Percentiles rank a stretch among this genome's conserved stretches.
Evolutionary conservation across 2,113 vertebrate genomes (phyloP).

Genomic region (Erinaceus europaeus): DNA sequence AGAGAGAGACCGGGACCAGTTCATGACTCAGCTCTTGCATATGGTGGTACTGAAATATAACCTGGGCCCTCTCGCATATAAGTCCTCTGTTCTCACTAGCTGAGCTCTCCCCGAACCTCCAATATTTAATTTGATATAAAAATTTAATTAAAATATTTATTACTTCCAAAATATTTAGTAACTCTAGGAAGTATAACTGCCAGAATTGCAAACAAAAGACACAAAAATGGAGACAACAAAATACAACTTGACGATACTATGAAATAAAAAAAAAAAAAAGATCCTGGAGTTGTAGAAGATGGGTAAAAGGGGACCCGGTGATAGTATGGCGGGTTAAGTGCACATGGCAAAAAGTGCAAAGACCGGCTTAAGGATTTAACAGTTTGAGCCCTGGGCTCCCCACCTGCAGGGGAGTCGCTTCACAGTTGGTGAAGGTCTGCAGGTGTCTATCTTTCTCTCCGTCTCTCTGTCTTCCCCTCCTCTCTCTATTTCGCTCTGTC

Average conservation of each 20-base stretch:
- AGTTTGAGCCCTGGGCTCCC: neutral
- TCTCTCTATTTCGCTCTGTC: too few species aligned
- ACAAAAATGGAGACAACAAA: neutral
- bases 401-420: too few species aligned
- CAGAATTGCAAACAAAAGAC: neutral
- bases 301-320: neutral
- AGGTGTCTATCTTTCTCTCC: too few species aligned
- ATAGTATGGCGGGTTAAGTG: neutral
- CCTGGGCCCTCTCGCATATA: too few species aligned
- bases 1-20: too few species aligned
- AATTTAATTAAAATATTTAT: neutral
- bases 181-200: neutral
- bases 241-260: neutral
- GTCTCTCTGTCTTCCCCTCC: too few species aligned
- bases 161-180: neutral
- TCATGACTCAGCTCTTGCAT: too few species aligned
- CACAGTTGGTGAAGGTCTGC: too few species aligned
- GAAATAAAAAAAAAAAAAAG: neutral
- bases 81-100: too few species aligned
- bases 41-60: too few species aligned
- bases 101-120: neutral
- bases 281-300: neutral
- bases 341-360: too few species aligned
- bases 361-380: neutral
- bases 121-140: neutral